Base-by-base conservation (phyloP, 2,113 vertebrate species). In the Crotalus horridus region DNA sequence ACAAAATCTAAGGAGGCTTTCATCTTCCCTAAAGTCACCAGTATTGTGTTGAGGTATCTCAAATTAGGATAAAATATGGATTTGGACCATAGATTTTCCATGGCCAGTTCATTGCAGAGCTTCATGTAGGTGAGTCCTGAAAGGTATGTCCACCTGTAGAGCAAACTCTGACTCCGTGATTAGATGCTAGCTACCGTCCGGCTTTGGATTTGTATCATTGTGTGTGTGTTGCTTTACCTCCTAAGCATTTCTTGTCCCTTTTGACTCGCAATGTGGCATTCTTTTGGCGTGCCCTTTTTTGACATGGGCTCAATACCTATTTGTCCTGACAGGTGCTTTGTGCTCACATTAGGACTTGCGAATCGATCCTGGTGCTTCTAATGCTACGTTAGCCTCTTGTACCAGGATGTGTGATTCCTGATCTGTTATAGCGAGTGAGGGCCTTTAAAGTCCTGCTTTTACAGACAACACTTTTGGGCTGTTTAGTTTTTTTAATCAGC, bases 381-480 rank as follows among this genome's bases (percentile, higher is more conserved):
- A 96, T 97, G 94, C 95, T 96, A 91, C 91, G 92, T 95, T 96
- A 95, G 95, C 93, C 88, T 94, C 94, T 95, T 26, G 88, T 93
- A 93, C 92, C 94, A 95, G 86, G 93, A 89, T 94, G 96, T 96
- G 87, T 93, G 95, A 95, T 96, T 97, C 95, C 95, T 95, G 95
- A 95, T 95, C 95, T 93, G 88, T 93, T 95, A 94, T 95, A 95
- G 96, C 94, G 96, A 96, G 94, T n/a, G 81, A 95, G 95, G 94
- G 95, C 93, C 96, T 96, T 95, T 95, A 95, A 94, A 94, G 92
- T 95, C 96, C 93, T 95, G 69, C 94, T 96, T 97, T 96, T 95
- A 94, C 96, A 96, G 96, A 96, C 93, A 96, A 95, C 94, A 94
- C 94, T 97, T 97, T 95, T 96, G 8, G 48, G 93, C 96, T 96